These are phyloP conservation scores for Melanerpes formicivorus DNA, from an alignment of 2,113 vertebrate genomes.

Conservation along the genomic window DNA sequence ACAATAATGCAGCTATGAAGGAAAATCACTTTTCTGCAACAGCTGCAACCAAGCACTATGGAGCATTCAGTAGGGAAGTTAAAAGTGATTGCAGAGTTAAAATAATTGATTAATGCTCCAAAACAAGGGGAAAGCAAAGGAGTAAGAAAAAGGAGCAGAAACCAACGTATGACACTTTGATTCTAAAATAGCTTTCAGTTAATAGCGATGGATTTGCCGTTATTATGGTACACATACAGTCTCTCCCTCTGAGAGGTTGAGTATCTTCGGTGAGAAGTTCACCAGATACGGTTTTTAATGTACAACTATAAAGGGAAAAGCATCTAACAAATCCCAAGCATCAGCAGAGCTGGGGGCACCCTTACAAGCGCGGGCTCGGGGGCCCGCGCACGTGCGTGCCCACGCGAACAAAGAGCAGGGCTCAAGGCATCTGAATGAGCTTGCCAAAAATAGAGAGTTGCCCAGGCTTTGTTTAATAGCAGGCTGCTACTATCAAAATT, in stretches of 20 bases:
- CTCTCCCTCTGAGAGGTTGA: neutral
- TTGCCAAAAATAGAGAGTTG: neutral
- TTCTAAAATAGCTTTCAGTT: neutral
- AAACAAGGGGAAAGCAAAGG: neutral
- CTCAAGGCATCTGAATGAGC: neutral
- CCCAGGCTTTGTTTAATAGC: neutral
- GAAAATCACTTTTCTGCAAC: neutral
- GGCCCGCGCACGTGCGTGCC: neutral
- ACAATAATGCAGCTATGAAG: neutral
- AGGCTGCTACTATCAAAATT: neutral
- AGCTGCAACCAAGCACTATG: neutral
- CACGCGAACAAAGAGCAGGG: neutral
- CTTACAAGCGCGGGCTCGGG: neutral
- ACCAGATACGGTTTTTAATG: neutral
- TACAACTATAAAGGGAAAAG: slow-evolving; percentile 46
- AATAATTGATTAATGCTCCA: neutral
- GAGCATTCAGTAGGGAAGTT: neutral
- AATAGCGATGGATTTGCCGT: neutral
- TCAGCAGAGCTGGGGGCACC: neutral
- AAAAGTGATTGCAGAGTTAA: neutral
- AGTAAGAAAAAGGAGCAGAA: neutral
- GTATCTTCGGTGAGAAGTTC: neutral
- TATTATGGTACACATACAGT: neutral
- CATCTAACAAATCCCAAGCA: slow-evolving; percentile 42
- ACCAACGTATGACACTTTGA: neutral